These are phyloP conservation scores for Neotoxoptera formosana DNA, from an alignment of 1,140 invertebrate genomes.

Conservation along the genomic window DNA sequence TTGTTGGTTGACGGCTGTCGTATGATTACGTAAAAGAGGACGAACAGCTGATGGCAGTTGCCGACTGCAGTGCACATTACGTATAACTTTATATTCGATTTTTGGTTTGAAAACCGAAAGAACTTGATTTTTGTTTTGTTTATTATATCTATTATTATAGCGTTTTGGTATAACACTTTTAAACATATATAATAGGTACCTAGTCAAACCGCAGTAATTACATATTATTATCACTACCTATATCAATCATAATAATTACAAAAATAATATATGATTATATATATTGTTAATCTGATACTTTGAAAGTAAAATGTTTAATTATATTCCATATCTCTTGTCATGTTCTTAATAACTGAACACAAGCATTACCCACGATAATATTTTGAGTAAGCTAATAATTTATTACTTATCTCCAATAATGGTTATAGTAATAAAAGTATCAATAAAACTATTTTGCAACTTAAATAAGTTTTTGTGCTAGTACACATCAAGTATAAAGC, in stretches of 20 bases:
- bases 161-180: not conserved
- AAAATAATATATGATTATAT: too few relatives aligned
- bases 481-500: not conserved
- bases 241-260: too few relatives aligned
- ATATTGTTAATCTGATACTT: too few relatives aligned
- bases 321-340: not conserved
- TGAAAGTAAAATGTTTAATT: not conserved
- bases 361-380: too few relatives aligned
- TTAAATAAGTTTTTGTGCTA: not conserved
- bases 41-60: not conserved
- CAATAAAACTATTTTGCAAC: not conserved
- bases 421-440: too few relatives aligned
- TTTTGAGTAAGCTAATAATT: not conserved
- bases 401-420: not conserved
- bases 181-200: too few relatives aligned
- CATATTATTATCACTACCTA: too few relatives aligned
- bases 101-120: not conserved
- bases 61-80: not conserved
- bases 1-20: not conserved
- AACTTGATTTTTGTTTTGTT: not conserved
- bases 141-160: too few relatives aligned
- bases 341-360: not conserved
- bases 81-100: not conserved
- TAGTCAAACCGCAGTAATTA: not conserved
- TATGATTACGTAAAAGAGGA: not conserved